phyloP scores from a whole-genome alignment of 64 coral and sea anemone species.

The Montipora sp. region DNA sequence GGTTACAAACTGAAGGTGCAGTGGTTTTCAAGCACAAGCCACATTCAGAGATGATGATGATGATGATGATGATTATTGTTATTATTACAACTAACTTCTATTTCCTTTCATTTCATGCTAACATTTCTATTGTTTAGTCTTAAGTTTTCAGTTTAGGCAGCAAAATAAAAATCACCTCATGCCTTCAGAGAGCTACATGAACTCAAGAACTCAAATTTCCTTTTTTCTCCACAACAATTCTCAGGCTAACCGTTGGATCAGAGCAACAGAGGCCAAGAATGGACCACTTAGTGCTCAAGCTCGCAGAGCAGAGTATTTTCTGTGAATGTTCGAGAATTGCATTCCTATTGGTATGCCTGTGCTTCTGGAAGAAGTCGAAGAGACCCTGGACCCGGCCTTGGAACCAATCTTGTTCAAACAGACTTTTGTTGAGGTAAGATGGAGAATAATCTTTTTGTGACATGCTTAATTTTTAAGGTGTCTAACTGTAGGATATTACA shows the following conservation, averaged over 20 bases:
- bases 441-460: too few relatives aligned
- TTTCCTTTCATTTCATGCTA: too few relatives aligned
- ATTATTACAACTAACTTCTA: too few relatives aligned
- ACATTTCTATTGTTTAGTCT: too few relatives aligned
- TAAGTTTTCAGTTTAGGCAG: too few relatives aligned
- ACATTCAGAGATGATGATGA: too few relatives aligned
- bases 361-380: conserved; percentile 93
- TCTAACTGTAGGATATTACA: too few relatives aligned
- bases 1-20: too few relatives aligned
- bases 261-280: conserved; percentile 97
- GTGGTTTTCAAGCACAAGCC: too few relatives aligned
- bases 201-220: neutral
- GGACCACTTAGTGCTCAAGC: conserved; percentile 88
- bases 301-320: conserved; percentile 92
- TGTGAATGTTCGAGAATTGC: conserved; percentile 96
- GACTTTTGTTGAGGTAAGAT: conserved; percentile 90
- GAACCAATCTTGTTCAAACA: conserved; percentile 97
- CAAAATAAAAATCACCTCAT: too few relatives aligned
- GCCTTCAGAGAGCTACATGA: neutral
- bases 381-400: conserved; percentile 91
- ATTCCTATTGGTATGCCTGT: conserved; percentile 99
- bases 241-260: conserved; percentile 97
- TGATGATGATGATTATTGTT: too few relatives aligned
- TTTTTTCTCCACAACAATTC: neutral
- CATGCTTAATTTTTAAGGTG: too few relatives aligned